Percentiles rank a stretch among this genome's conserved stretches.
phyloP scores from a whole-genome alignment of 2,797 vertebrate species.

The Acipenser transmontanus region DNA sequence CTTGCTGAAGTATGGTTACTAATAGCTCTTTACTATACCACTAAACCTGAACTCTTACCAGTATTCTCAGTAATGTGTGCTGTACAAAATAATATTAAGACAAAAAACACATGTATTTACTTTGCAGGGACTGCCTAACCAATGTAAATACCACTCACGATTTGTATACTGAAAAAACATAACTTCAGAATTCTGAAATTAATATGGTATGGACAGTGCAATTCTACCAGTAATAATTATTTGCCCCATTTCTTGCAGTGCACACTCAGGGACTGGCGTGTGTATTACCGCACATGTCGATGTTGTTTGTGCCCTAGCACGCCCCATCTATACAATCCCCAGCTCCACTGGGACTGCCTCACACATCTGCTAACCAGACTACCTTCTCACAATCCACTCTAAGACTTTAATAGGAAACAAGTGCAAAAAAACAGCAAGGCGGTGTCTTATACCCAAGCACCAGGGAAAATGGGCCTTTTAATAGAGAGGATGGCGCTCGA shows the following conservation, averaged over 20 bases:
- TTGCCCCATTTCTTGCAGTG: constrained; percentile 40
- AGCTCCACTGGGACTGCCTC: constrained; percentile 55
- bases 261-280: constrained; percentile 59
- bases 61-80: too few relatives aligned
- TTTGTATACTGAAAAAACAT: too few relatives aligned
- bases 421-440: constrained; percentile 56
- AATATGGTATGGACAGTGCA: too few relatives aligned
- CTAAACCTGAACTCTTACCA: too few relatives aligned
- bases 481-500: constrained; percentile 54
- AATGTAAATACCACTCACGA: too few relatives aligned
- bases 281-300: constrained; percentile 57
- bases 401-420: constrained; percentile 71
- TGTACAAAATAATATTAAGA: too few relatives aligned
- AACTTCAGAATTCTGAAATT: too few relatives aligned
- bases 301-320: constrained; percentile 63
- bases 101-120: too few relatives aligned
- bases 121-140: too few relatives aligned
- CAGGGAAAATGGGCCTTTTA: constrained; percentile 2
- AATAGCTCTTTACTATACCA: too few relatives aligned
- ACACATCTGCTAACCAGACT: constrained; percentile 72
- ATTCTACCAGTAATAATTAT: neutral
- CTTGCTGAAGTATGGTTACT: too few relatives aligned
- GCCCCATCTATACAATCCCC: constrained; percentile 63
- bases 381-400: constrained; percentile 62
- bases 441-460: constrained; percentile 19